phyloP scores from a whole-genome alignment of 1,140 invertebrate species.

The Paraescarpia echinospica region DNA sequence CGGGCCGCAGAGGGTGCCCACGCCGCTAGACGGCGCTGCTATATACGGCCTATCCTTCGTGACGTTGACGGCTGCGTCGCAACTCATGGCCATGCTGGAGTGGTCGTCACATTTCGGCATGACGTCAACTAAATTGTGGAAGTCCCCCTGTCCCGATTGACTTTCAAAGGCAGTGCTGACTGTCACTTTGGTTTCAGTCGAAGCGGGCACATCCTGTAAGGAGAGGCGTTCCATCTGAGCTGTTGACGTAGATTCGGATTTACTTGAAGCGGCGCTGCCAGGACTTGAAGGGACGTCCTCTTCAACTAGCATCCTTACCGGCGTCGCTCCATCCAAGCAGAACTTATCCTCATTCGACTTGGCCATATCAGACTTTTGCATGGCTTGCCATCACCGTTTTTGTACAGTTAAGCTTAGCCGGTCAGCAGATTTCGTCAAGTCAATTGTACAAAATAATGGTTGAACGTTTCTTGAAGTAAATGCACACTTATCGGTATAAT shows the following conservation, averaged over 20 bases:
- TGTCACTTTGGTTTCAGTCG: background rate
- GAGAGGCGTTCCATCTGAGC: background rate
- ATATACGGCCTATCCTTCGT: background rate
- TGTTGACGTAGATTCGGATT: background rate
- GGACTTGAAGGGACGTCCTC: background rate
- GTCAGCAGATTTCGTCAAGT: background rate
- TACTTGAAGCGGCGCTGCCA: background rate
- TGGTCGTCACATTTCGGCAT: background rate
- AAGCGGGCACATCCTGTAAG: background rate
- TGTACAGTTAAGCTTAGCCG: background rate
- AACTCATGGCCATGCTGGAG: background rate
- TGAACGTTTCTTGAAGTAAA: background rate
- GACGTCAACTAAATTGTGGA: background rate
- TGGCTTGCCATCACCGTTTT: background rate
- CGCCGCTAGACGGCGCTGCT: background rate
- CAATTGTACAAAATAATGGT: background rate
- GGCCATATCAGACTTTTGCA: background rate
- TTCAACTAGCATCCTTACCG: background rate
- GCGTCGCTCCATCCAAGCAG: background rate
- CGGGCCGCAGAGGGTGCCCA: background rate
- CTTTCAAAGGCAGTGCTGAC: background rate
- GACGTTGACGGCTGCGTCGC: background rate
- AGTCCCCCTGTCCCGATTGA: background rate
- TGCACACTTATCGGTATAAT: background rate
- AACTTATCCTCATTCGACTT: background rate